These are phyloP conservation scores for Gortyna flavago DNA, from an alignment of 2,888 invertebrate genomes.

Conservation along the genomic window DNA sequence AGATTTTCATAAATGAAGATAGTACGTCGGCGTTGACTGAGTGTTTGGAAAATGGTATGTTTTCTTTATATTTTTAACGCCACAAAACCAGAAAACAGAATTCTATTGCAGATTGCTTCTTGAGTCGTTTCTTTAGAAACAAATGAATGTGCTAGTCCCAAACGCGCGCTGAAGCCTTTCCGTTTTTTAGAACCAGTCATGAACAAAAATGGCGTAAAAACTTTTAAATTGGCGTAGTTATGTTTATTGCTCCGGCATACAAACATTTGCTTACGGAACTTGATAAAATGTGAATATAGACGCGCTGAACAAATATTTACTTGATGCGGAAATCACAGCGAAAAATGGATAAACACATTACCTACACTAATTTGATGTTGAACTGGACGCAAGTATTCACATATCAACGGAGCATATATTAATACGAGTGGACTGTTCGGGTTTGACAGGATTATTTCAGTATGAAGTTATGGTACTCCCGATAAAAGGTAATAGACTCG, in stretches of 20 bases:
- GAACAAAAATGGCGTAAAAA: background rate
- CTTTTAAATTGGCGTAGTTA: conserved; percentile 9
- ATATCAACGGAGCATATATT: too few relatives aligned
- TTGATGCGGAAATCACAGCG: background rate
- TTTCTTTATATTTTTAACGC: background rate
- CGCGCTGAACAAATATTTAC: conserved; percentile 10
- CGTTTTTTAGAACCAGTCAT: background rate
- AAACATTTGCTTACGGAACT: conserved; percentile 7
- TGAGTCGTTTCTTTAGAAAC: too few relatives aligned
- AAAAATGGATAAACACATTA: background rate
- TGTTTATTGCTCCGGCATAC: background rate
- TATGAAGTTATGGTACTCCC: too few relatives aligned
- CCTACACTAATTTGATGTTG: too few relatives aligned
- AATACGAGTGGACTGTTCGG: too few relatives aligned
- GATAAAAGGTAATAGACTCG: too few relatives aligned
- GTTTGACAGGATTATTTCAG: too few relatives aligned
- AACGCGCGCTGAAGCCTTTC: background rate
- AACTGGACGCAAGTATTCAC: too few relatives aligned
- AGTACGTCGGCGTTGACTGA: conserved; percentile 92
- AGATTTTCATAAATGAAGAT: conserved; percentile 95
- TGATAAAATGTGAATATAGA: conserved; percentile 8
- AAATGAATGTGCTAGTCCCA: background rate
- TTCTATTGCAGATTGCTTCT: background rate
- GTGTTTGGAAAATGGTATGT: conserved; percentile 93
- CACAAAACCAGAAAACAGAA: background rate